Base-by-base conservation (phyloP, 2,888 invertebrate species). In the Schizaphis graminum region DNA sequence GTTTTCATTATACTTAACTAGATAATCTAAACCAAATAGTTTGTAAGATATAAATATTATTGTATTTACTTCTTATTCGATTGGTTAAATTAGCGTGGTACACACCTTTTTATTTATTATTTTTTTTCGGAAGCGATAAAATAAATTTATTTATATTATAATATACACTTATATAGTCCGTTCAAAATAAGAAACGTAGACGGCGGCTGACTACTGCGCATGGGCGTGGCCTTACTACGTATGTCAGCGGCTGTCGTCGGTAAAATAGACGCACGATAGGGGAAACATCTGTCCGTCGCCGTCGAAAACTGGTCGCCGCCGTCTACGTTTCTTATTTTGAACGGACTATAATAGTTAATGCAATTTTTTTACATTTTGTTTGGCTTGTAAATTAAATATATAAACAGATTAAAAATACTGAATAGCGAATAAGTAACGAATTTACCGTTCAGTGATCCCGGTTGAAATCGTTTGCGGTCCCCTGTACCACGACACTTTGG, bases 401-500 rank as follows among this genome's bases (percentile, higher is more conserved):
- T 13, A 13, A n/a, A 16, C n/a, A 67, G n/a, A 67, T 67, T 35
- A 35, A 2, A 77, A 77, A 35, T 35, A 77, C 21, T 21, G 35
- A 77, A 77, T 77, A 77, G 35, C 8, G 21, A 53, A 21, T 3
- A 88, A 2, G 8, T 24, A 88, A 88, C 4, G 28, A 16, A 21
- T 24, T 61, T 90, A 94, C 94, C 67, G 86, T 41, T 94, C 94
- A 26, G 61, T 91, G 61, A 94, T 94, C 10, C 94, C 94, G 24
- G 26, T 61, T 0, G 67, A 94, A 94, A 94, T 67, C 24, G 94
- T 86, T n/a, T 94, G 90, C 3, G 91, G 61, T 94, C 94, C 94
- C 67, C 67, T 94, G 86, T 61, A 91, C 94, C 94, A 94, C 44
- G 90, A 94, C 5, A 94, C 94, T 67, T 94, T 94, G 24, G 94